Evolutionary conservation across 2,797 vertebrate species (phyloP), one percentile per base, ranked within the genome.

Genomic region (Rhynchonycteris naso): DNA sequence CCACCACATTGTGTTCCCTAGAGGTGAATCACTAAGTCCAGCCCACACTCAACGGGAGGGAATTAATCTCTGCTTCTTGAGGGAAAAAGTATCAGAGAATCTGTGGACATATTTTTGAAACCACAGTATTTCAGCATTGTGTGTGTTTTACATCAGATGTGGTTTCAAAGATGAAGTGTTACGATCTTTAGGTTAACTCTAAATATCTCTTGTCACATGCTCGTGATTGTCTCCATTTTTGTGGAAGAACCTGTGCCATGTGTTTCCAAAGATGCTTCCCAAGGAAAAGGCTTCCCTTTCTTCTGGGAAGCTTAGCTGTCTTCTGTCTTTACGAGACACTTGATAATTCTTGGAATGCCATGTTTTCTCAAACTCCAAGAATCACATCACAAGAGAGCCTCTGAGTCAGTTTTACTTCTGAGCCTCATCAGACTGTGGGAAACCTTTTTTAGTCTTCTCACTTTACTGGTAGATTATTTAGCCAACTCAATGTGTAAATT

Each of bases 291-390:
- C 30, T 80, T 80, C 30, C 1, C 30, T 66, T 59, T 71, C 7
- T 56, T 50, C 30, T 52, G 28, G 35, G 61, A 84, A 47, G 2
- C 3, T 28, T 22, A 84, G 8, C 21, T 54, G 15, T 66, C 33
- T 81, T 75, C 88, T 76, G 35, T 76, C 66, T 93, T 90, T 54
- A 35, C 16, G n/a, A 74, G 68, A 12, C 21, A 15, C 26, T 33
- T 9, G 5, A 4, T 75, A 30, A 30, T 38, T 83, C 52, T 65
- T 71, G 5, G 75, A 79, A 74, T 56, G 26, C n/a, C 1, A 1
- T 92, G 43, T 38, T 88, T 75, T 88, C n/a, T 75, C 14, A 76
- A 47, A 85, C 79, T 90, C 47, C 47, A 93, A 22, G 65, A 68
- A 33, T 4, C 47, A 54, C n/a, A 11, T n/a, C 3, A 15, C 9